phyloP scores from a whole-genome alignment of 2,797 vertebrate genomes.

The Siniperca scherzeri region DNA sequence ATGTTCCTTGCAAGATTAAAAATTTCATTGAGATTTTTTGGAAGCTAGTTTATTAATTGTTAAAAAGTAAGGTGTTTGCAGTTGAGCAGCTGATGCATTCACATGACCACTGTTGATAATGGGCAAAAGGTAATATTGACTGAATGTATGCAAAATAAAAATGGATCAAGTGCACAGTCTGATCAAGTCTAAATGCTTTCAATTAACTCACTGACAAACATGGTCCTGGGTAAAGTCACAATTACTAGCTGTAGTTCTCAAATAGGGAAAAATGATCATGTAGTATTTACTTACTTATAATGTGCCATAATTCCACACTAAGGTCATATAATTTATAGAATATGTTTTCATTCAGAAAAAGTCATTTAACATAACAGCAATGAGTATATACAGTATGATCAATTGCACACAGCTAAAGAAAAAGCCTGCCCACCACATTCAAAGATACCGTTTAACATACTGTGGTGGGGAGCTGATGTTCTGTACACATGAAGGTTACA shows the following conservation, averaged over 20 bases:
- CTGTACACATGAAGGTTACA: background rate
- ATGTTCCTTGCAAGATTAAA: background rate
- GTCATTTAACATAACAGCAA: background rate
- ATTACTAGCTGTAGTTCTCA: background rate
- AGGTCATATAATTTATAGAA: background rate
- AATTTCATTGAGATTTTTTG: background rate
- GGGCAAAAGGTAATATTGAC: background rate
- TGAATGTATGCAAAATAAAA: background rate
- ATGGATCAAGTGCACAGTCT: background rate
- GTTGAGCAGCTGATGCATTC: background rate
- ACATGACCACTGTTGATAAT: background rate
- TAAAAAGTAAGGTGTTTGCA: background rate
- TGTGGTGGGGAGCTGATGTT: background rate
- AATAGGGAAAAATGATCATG: background rate
- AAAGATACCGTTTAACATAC: background rate
- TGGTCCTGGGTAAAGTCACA: slow-evolving; percentile 5
- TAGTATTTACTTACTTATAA: background rate
- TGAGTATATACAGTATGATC: background rate
- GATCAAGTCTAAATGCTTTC: background rate
- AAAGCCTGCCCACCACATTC: background rate
- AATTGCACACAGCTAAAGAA: background rate
- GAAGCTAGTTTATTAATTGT: background rate
- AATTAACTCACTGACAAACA: background rate
- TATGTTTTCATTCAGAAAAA: too few relatives aligned
- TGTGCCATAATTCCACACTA: background rate